These are phyloP conservation scores for Cantharis rustica DNA, from an alignment of 2,888 invertebrate species.

Conservation along the genomic window DNA sequence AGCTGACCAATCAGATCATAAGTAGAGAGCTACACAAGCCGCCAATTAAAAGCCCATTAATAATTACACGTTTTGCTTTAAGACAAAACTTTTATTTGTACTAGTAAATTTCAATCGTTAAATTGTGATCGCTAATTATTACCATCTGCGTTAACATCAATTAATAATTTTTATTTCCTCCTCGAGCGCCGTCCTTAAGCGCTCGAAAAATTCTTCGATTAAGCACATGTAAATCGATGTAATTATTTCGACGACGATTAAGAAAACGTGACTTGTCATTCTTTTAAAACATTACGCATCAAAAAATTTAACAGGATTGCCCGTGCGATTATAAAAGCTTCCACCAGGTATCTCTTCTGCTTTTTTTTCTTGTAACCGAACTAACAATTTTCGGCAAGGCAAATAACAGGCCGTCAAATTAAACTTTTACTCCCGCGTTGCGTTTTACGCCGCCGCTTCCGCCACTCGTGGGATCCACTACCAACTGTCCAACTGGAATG, in stretches of 20 bases:
- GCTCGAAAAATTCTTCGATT: neutral
- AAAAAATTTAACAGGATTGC: slow-evolving; percentile 4
- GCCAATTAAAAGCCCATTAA: slow-evolving; percentile 41
- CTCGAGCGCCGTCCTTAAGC: neutral
- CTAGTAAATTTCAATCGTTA: slow-evolving; percentile 12
- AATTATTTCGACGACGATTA: slow-evolving; percentile 3
- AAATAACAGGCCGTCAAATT: neutral
- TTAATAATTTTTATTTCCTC: neutral
- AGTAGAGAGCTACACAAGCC: slow-evolving; percentile 36
- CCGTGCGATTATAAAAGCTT: neutral
- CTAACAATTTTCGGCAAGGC: neutral
- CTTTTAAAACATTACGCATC: neutral
- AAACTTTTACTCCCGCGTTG: neutral
- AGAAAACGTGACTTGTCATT: neutral
- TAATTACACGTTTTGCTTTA: slow-evolving; percentile 35
- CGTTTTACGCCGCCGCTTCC: neutral
- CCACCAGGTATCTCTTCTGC: neutral
- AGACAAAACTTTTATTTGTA: slow-evolving; percentile 26
- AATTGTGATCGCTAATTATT: neutral
- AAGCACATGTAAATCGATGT: neutral
- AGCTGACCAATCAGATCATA: slow-evolving; percentile 37
- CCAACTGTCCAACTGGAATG: slow-evolving; percentile 24
- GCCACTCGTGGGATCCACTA: slow-evolving; percentile 9
- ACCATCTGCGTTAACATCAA: neutral
- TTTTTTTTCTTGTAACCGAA: neutral